phyloP scores from a whole-genome alignment of 2,797 vertebrate genomes.

The Arnoldichthys spilopterus region DNA sequence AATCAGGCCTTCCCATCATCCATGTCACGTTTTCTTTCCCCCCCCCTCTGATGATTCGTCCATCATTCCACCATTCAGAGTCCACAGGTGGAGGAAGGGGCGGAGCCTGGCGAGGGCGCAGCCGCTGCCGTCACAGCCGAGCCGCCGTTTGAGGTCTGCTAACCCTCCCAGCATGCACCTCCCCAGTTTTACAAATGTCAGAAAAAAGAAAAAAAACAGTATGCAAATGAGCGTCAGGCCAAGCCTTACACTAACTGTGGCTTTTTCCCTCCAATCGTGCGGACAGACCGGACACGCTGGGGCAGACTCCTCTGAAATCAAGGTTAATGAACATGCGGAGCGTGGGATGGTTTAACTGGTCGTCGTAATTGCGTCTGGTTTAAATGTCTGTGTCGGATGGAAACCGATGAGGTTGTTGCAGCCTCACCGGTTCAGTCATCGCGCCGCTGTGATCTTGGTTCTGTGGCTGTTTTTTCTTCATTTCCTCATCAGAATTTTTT shows the following conservation, averaged over 20 bases:
- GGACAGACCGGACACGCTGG: slow-evolving; percentile 37
- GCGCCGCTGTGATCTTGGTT: slow-evolving; percentile 14
- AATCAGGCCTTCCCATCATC: slow-evolving; percentile 77
- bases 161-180: slow-evolving; percentile 68
- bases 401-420: slow-evolving; percentile 24
- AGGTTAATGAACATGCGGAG: slow-evolving; percentile 46
- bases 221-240: slow-evolving; percentile 22
- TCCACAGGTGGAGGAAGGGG: slow-evolving; percentile 82
- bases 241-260: slow-evolving; percentile 47
- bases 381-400: not conserved
- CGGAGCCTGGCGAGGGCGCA: slow-evolving; percentile 74
- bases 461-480: not conserved
- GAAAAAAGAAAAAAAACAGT: not conserved
- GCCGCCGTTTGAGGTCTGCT: slow-evolving; percentile 84
- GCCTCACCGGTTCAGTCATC: no score
- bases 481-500: slow-evolving; percentile 44
- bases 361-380: slow-evolving; percentile 62
- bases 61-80: slow-evolving; percentile 72
- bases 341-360: slow-evolving; percentile 60
- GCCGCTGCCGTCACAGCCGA: slow-evolving; percentile 63
- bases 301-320: slow-evolving; percentile 10
- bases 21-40: slow-evolving; percentile 79
- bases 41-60: slow-evolving; percentile 70
- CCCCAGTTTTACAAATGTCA: slow-evolving; percentile 19
- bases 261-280: slow-evolving; percentile 22